Evolutionary conservation across 2,113 vertebrate species (phyloP).

Genomic region (Mesocricetus auratus): DNA sequence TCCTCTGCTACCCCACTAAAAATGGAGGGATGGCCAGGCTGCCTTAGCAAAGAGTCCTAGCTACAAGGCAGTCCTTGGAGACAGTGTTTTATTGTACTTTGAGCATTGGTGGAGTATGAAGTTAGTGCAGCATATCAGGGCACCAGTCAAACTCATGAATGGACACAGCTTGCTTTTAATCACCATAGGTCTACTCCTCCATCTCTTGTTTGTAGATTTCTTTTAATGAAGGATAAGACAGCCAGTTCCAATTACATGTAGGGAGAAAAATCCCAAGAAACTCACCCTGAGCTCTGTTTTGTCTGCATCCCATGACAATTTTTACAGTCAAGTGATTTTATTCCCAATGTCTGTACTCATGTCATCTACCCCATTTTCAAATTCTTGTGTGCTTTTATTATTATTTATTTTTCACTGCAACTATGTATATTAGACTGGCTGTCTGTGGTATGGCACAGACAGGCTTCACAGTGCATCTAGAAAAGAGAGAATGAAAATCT

Average conservation of each 20-base stretch:
- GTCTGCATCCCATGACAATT: slow-evolving; percentile 40
- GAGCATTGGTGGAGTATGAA: not conserved
- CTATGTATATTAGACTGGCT: not conserved
- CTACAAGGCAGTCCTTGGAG: not conserved
- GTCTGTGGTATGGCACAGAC: not conserved
- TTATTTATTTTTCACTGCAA: slow-evolving; percentile 28
- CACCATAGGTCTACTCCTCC: not conserved
- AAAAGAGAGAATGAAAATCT: not conserved
- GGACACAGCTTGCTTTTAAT: not conserved
- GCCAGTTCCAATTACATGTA: not conserved
- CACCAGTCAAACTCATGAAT: not conserved
- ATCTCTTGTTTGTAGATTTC: not conserved
- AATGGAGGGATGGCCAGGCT: not conserved
- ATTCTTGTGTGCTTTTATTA: not conserved
- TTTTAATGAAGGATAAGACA: not conserved
- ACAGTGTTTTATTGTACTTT: not conserved
- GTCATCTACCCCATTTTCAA: slow-evolving; percentile 8
- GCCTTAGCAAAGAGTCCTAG: not conserved
- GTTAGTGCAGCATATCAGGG: not conserved
- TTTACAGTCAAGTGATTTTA: slow-evolving; percentile 48
- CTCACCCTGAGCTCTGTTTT: not conserved
- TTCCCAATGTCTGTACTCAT: slow-evolving; percentile 2
- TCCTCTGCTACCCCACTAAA: not conserved
- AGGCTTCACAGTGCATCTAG: not conserved
- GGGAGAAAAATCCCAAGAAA: not conserved